Base-by-base conservation (phyloP, 2,888 invertebrate genomes). In the Acrocera orbiculus region DNA sequence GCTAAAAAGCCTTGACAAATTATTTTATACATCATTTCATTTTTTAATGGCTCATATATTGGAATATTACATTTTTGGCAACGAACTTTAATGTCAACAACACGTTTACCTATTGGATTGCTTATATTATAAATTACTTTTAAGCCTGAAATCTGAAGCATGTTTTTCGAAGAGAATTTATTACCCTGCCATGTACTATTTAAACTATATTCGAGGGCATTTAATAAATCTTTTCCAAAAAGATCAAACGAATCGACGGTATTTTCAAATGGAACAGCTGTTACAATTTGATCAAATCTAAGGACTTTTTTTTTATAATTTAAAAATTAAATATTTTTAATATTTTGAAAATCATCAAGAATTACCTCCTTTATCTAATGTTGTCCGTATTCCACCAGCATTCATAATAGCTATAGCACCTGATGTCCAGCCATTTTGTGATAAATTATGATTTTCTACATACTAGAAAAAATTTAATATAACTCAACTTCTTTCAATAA, bases 241-340 rank as follows among this genome's bases (percentile, higher is more conserved):
- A 87, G 52, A 45, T 76, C 75, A 35, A 76, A 70, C 10, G 75
- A 63, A 46, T 80, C 74, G 38, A 83, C 62, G 28, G 67, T 69
- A 55, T 85, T 85, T 49, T 72, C 72, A 50, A 86, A 87, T 1
- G 87, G 87, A 38, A 74, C 64, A 15, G 74, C 67, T 44, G 71
- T 69, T 5, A 78, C 56, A 7, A 85, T 48, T 36, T 75, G 74
- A 32, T 71, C 73, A 25, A 73, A 75, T 2, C 77, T 79, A 9
- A 79, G 67, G 8, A 73, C 81, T 80, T 52, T 15, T 11, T 23
- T 11, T 19, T 19, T 19, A 7, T 16, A 16, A 3, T 23, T 10
- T 23, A 28, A 16, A 16, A 16, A 8, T 20, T 13, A 27, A 27
- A 20, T n/a, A 11, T 10, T 13, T 20, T 13, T 2, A 3, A 16